These are phyloP conservation scores for Antechinus stuartii DNA, from an alignment of 2,113 vertebrate species.

Conservation along the genomic window DNA sequence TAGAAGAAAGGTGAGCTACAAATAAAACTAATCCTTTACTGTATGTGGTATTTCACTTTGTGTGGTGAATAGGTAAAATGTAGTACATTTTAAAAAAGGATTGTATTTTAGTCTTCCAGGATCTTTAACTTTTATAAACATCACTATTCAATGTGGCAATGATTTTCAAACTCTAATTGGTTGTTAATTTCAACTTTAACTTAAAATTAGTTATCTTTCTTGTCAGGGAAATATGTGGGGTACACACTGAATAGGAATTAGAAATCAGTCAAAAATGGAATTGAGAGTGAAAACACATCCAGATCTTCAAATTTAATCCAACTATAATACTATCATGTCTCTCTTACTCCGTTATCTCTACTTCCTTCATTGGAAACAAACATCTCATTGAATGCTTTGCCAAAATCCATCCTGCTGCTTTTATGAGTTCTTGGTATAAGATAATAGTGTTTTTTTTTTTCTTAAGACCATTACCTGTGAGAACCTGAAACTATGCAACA, in stretches of 20 bases:
- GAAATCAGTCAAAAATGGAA: background rate
- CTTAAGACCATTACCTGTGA: background rate
- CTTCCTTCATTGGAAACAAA: slow-evolving; percentile 38
- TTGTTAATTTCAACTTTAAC: background rate
- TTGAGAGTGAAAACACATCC: background rate
- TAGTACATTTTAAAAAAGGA: background rate
- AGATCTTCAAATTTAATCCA: background rate
- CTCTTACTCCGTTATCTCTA: background rate
- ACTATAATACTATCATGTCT: slow-evolving; percentile 9
- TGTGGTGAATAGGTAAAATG: background rate
- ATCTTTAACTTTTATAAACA: background rate
- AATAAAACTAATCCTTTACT: background rate
- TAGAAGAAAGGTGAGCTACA: background rate
- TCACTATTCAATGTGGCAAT: background rate
- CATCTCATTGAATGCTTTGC: background rate
- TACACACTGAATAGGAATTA: background rate
- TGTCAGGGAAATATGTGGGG: background rate
- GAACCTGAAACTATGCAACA: background rate
- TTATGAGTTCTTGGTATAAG: slow-evolving; percentile 45
- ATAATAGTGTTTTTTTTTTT: background rate
- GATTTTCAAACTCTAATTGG: background rate
- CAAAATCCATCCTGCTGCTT: slow-evolving; percentile 23
- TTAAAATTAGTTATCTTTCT: background rate
- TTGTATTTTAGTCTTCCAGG: background rate
- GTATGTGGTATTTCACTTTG: background rate